Evolutionary conservation across 1,140 invertebrate genomes (phyloP), one percentile per base, ranked within the genome.

Genomic region (Linepithema humile): DNA sequence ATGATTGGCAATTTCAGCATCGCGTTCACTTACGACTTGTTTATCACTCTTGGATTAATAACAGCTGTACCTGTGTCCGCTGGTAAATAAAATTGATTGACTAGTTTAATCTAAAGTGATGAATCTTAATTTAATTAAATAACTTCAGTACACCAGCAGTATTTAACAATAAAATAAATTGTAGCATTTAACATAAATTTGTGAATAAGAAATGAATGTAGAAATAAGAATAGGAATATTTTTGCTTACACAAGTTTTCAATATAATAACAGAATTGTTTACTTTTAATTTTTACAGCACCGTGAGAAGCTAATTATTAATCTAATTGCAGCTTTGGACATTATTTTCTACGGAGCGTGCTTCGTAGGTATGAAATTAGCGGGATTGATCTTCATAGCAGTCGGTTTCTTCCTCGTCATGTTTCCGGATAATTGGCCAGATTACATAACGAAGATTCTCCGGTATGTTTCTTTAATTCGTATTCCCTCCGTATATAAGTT

Each of bases 371-470:
- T 99, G 98, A 98, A 99, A 95, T 94, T 99, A 85, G 97, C 98
- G 29, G 98, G 98, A 70, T 97, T 99, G 90, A 97, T 99, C 78
- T 95, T 99, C 15, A 98, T 99, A 89, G 96, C 97, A 3, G 97
- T 98, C 70, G 98, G 98, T 67, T 98, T 99, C 94, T 98, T 98
- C 91, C 95, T 99, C 43, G 98, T 99, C 65, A 97, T 99, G 96
- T 97, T 99, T 89, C 98, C 98, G 2, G 97, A 98, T 92, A 98
- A 99, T 94, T 99, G 98, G 98, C 98, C 98, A 3, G 97, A 98
- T 91, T 98, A 98, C 92, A 98, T 98, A 91, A 98, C 97, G 84
- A 95, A 97, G 88, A 94, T 98, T 62, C 95, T 99, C 86, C 96
- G 97, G 97, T 98, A 96, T 94, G 95, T 86, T 92, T 80, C 91